Percentiles rank a stretch among this genome's conserved stretches.
phyloP scores from a whole-genome alignment of 2,888 invertebrate genomes.

The Drosophila nr. perissopoda region DNA sequence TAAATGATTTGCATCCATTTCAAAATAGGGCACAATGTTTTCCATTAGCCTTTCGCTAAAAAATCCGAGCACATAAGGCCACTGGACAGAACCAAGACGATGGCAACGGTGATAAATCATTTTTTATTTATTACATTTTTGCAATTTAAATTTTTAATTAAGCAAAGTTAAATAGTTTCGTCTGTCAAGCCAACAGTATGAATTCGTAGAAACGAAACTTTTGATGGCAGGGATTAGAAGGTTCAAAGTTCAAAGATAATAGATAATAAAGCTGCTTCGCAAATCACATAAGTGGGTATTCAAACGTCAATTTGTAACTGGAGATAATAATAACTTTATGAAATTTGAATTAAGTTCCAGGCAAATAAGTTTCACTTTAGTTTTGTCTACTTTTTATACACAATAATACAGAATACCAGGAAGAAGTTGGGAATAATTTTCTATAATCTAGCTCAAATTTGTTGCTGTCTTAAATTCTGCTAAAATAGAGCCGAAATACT shows the following conservation, averaged over 20 bases:
- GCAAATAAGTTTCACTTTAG: not conserved
- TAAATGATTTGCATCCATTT: constrained; percentile 34
- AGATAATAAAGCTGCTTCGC: not conserved
- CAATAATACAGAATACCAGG: not conserved
- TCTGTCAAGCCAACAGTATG: constrained; percentile 12
- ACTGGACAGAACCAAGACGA: constrained; percentile 13
- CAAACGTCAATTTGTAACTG: not conserved
- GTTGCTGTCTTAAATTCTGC: not conserved
- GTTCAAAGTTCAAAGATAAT: not conserved
- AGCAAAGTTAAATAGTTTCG: constrained; percentile 57
- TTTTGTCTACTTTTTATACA: not conserved
- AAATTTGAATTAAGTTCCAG: not conserved
- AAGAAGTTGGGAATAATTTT: not conserved
- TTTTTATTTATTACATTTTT: constrained; percentile 55
- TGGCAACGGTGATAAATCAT: constrained; percentile 54
- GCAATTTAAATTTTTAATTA: constrained; percentile 67
- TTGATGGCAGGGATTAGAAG: constrained; percentile 11
- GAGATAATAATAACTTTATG: not conserved
- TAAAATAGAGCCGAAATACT: not conserved
- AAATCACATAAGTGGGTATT: not conserved
- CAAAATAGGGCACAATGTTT: constrained; percentile 35
- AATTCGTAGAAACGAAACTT: constrained; percentile 30
- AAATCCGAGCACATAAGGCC: constrained; percentile 23
- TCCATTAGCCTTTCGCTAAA: constrained; percentile 7
- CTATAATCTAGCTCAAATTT: not conserved